A percentile compares a stretch with the other conserved stretches of the same genome.
These are phyloP conservation scores for Parauchenoglanis ngamensis DNA, from an alignment of 2,797 vertebrate genomes.

Conservation along the genomic window DNA sequence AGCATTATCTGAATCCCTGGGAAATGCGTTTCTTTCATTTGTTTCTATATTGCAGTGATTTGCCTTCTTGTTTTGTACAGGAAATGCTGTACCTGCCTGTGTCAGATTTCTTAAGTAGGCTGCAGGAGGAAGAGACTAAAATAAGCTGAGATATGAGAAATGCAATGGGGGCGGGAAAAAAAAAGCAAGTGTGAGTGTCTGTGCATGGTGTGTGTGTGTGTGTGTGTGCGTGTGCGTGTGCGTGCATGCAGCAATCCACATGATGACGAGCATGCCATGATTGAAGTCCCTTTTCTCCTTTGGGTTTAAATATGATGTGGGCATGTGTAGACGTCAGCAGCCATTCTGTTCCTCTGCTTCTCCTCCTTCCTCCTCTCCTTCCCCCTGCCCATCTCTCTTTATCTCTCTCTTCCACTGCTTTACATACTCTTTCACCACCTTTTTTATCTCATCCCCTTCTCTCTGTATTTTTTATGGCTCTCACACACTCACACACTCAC, in stretches of 20 bases:
- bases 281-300: constrained; percentile 40
- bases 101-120: constrained; percentile 54
- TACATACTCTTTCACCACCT: constrained; percentile 9
- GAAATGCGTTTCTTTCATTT: not conserved
- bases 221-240: not conserved
- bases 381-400: constrained; percentile 26
- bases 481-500: not conserved
- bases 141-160: constrained; percentile 76
- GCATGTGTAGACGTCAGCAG: constrained; percentile 45
- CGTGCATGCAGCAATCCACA: constrained; percentile 20
- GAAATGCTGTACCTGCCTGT: constrained; percentile 45
- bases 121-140: constrained; percentile 63
- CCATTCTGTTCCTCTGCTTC: constrained; percentile 4
- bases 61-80: constrained; percentile 24
- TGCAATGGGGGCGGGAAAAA: constrained; percentile 73
- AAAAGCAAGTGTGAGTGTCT: constrained; percentile 1
- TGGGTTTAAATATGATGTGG: constrained; percentile 46
- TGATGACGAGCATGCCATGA: constrained; percentile 41
- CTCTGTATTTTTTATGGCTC: not conserved
- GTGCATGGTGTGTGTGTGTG: constrained; percentile 3
- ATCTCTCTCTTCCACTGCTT: constrained; percentile 26
- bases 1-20: constrained; percentile 6
- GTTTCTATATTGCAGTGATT: constrained; percentile 19
- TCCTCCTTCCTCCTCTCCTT: not conserved
- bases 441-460: constrained; percentile 26